A percentile compares a stretch with the other conserved stretches of the same genome.
Evolutionary conservation across 2,888 invertebrate genomes (phyloP).

Genomic region (Junonia oenone): DNA sequence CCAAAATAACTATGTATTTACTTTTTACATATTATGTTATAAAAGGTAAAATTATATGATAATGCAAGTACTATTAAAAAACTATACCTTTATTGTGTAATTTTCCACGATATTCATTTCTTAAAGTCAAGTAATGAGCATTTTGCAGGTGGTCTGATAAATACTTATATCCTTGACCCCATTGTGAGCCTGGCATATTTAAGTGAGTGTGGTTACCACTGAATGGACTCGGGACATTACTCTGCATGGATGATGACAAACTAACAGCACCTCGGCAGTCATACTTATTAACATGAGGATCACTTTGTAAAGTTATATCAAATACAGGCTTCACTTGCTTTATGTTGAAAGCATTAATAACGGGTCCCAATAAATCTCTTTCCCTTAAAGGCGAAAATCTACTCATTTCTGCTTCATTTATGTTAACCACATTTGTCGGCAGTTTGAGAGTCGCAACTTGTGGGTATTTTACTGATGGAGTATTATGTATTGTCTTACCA

Average conservation of each 20-base stretch:
- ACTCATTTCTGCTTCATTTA: constrained; percentile 82
- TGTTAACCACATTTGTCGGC: constrained; percentile 81
- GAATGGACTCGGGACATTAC: constrained; percentile 85
- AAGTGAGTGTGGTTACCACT: constrained; percentile 81
- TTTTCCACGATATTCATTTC: constrained; percentile 65
- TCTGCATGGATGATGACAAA: constrained; percentile 85
- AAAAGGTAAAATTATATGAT: not conserved
- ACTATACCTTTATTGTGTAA: constrained; percentile 52
- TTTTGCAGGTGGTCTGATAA: constrained; percentile 83
- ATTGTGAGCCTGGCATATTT: constrained; percentile 88
- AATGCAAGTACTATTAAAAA: not conserved
- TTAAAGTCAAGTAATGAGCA: constrained; percentile 81
- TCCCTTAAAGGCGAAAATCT: constrained; percentile 82
- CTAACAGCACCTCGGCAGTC: constrained; percentile 84
- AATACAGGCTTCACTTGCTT: constrained; percentile 46
- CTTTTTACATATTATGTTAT: not conserved
- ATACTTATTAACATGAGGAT: constrained; percentile 83
- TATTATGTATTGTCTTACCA: constrained; percentile 65
- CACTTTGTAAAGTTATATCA: constrained; percentile 59
- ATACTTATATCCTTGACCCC: constrained; percentile 84
- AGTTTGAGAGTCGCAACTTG: constrained; percentile 75
- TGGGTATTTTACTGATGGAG: constrained; percentile 71
- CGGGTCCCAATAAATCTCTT: constrained; percentile 82
- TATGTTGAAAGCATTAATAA: constrained; percentile 70
- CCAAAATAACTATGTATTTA: no score